A percentile compares a stretch with the other conserved stretches of the same genome.
Evolutionary conservation across 2,888 invertebrate species (phyloP).

Genomic region (Lumbricus terrestris): DNA sequence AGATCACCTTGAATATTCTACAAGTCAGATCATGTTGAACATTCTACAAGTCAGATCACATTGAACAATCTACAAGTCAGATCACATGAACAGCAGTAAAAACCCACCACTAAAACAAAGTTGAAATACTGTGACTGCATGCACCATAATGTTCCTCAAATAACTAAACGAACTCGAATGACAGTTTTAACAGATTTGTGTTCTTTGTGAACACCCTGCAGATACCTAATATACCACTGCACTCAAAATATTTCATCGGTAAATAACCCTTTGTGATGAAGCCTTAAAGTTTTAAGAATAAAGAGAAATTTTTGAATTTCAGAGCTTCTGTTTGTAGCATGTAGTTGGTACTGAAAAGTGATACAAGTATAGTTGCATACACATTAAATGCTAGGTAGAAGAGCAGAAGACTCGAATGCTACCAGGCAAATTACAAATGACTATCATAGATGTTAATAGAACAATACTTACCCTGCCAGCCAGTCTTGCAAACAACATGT

Average conservation of each 20-base stretch:
- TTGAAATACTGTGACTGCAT: not conserved
- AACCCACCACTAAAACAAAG: not conserved
- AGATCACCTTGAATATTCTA: conserved; percentile 12
- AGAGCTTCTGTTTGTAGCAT: not conserved
- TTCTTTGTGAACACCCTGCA: not conserved
- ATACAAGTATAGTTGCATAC: too few relatives aligned
- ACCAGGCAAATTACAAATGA: not conserved
- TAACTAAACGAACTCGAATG: not conserved
- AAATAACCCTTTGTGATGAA: not conserved
- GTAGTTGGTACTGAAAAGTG: not conserved
- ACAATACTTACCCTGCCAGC: conserved; percentile 63
- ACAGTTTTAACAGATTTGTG: not conserved
- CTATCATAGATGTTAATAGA: not conserved
- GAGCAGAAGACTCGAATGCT: not conserved
- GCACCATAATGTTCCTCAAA: not conserved
- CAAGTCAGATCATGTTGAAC: not conserved
- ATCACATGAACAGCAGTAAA: not conserved
- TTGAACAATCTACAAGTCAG: not conserved
- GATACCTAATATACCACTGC: not conserved
- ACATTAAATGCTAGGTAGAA: too few relatives aligned
- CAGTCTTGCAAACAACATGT: conserved; percentile 76
- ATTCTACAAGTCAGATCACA: not conserved
- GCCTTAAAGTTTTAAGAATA: not conserved
- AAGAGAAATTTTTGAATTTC: not conserved
- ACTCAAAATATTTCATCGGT: not conserved